phyloP scores from a whole-genome alignment of 2,113 vertebrate species.

The Archilochus colubris region DNA sequence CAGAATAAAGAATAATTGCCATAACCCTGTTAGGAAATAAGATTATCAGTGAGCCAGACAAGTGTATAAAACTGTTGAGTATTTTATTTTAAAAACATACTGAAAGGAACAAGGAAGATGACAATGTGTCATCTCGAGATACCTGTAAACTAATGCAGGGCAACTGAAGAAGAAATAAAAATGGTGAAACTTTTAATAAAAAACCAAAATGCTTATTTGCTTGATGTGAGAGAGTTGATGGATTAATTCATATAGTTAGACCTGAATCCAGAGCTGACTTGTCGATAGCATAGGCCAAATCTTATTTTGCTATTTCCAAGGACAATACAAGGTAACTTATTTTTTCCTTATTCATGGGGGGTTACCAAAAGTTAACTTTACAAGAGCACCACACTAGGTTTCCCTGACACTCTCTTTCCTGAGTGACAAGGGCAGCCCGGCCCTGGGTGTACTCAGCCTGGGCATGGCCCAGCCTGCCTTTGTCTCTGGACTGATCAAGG shows the following conservation, averaged over 20 bases:
- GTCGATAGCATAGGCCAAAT: fast-evolving
- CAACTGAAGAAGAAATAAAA: not conserved
- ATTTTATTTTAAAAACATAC: not conserved
- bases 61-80: not conserved
- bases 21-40: not conserved
- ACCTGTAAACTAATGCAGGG: not conserved
- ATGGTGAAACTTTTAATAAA: not conserved
- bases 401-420: not conserved
- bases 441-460: not conserved
- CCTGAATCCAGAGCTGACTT: not conserved
- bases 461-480: not conserved
- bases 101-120: not conserved
- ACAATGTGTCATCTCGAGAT: not conserved
- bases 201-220: not conserved
- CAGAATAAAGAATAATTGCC: not conserved
- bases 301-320: not conserved
- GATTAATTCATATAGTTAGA: not conserved
- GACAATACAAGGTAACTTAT: not conserved
- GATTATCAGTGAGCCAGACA: not conserved
- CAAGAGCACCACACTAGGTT: not conserved
- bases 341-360: not conserved
- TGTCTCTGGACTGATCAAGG: not conserved
- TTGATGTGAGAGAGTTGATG: not conserved
- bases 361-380: not conserved
- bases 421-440: not conserved